Conservation (phyloP, 2,888 invertebrate species). For the Ornithoptera alexandrae region DNA sequence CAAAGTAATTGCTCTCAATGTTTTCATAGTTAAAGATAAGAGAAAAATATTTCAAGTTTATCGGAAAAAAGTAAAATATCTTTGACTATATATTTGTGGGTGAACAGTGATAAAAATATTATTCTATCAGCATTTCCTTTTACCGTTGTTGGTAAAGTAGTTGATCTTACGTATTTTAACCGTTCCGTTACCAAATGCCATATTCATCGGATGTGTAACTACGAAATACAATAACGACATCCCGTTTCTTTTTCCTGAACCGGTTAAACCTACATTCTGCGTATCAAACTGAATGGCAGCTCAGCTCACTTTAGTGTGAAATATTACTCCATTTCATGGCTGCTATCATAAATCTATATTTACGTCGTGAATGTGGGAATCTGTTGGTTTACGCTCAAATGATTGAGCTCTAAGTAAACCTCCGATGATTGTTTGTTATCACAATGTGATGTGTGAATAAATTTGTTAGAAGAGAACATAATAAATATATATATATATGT, state of each 20-base stretch:
- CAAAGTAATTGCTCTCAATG: no score
- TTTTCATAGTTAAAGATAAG: no score
- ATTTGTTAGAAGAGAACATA: neutral
- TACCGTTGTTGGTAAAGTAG: neutral
- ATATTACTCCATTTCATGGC: constrained; percentile 21
- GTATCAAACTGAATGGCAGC: constrained; percentile 9
- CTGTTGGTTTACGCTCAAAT: constrained; percentile 22
- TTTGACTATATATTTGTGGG: no score
- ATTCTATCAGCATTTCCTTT: neutral
- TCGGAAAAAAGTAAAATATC: no score
- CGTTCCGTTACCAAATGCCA: neutral
- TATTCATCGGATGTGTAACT: neutral
- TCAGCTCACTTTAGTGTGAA: neutral
- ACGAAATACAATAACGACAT: neutral
- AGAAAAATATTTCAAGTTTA: no score
- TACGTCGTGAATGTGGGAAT: constrained; percentile 22
- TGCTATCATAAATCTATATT: constrained; percentile 18
- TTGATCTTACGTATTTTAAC: neutral
- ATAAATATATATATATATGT: neutral
- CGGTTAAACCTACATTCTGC: constrained; percentile 22
- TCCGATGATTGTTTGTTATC: neutral
- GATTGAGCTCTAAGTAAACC: constrained; percentile 11
- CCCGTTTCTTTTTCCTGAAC: neutral
- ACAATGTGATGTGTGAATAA: neutral
- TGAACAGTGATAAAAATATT: neutral